These are phyloP conservation scores for Trilocha varians DNA, from an alignment of 2,888 invertebrate genomes.

Conservation along the genomic window DNA sequence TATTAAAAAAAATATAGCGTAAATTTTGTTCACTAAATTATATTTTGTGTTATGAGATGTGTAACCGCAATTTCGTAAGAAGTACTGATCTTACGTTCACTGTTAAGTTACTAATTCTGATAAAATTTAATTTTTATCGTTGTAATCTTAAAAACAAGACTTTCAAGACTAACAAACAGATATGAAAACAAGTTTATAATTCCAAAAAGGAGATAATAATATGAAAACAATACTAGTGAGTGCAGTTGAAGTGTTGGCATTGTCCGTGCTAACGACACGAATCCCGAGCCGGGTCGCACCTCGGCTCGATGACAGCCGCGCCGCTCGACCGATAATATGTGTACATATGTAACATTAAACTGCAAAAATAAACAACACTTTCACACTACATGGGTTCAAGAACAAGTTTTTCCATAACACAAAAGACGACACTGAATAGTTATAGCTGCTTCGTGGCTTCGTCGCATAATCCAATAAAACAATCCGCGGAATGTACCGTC, in stretches of 20 bases:
- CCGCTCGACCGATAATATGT: constrained; percentile 65
- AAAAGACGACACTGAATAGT: constrained; percentile 74
- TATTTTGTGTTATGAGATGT: too few relatives aligned
- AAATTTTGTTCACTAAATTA: too few relatives aligned
- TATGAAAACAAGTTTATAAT: background rate
- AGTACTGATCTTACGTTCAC: too few relatives aligned
- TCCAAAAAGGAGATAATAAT: constrained; percentile 14
- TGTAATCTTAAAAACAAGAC: too few relatives aligned
- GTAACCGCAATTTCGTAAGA: too few relatives aligned
- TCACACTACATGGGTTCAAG: constrained; percentile 74
- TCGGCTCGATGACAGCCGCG: constrained; percentile 51
- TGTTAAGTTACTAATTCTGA: too few relatives aligned
- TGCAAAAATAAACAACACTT: constrained; percentile 71
- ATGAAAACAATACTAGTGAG: constrained; percentile 38
- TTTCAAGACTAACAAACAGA: too few relatives aligned
- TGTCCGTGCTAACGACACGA: constrained; percentile 51
- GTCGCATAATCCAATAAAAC: constrained; percentile 73
- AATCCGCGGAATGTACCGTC: constrained; percentile 68
- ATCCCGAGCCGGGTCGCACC: constrained; percentile 18
- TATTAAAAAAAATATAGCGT: too few relatives aligned
- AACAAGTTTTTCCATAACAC: constrained; percentile 75
- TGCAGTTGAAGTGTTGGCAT: constrained; percentile 34
- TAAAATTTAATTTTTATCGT: too few relatives aligned
- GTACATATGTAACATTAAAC: constrained; percentile 74
- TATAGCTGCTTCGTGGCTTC: constrained; percentile 71